These are phyloP conservation scores for Rhea pennata DNA, from an alignment of 2,113 vertebrate species.

Conservation along the genomic window DNA sequence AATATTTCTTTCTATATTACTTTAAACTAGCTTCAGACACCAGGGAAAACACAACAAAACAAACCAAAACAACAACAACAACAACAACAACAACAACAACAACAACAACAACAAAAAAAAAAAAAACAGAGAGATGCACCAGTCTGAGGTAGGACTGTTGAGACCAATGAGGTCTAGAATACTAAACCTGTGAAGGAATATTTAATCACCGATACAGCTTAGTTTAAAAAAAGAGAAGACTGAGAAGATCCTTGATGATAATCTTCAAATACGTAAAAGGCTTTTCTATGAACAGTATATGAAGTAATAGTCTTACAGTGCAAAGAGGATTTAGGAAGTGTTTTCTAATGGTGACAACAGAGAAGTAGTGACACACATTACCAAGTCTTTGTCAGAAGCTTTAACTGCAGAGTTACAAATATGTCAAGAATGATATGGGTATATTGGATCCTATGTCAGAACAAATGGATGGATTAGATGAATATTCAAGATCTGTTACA, in stretches of 20 bases:
- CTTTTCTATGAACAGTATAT: background rate
- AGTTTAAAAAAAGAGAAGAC: background rate
- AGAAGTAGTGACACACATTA: background rate
- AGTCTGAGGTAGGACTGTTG: too few relatives aligned
- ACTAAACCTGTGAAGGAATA: too few relatives aligned
- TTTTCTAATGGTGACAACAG: background rate
- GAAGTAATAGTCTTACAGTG: background rate
- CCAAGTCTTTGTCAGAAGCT: background rate
- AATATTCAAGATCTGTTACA: background rate
- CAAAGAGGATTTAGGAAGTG: background rate
- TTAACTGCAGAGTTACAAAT: background rate
- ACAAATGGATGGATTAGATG: background rate
- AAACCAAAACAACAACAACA: too few relatives aligned
- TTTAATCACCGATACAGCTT: background rate
- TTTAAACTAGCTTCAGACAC: too few relatives aligned
- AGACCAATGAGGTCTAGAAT: too few relatives aligned
- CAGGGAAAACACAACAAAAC: too few relatives aligned
- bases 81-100: too few relatives aligned
- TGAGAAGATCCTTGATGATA: background rate
- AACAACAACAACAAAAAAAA: too few relatives aligned
- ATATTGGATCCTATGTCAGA: background rate
- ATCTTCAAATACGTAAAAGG: background rate
- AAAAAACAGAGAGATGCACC: too few relatives aligned
- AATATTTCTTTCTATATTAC: too few relatives aligned
- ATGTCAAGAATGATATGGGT: background rate